Evolutionary conservation across 1,140 invertebrate genomes (phyloP).

Genomic region (Drosophila takahashii): DNA sequence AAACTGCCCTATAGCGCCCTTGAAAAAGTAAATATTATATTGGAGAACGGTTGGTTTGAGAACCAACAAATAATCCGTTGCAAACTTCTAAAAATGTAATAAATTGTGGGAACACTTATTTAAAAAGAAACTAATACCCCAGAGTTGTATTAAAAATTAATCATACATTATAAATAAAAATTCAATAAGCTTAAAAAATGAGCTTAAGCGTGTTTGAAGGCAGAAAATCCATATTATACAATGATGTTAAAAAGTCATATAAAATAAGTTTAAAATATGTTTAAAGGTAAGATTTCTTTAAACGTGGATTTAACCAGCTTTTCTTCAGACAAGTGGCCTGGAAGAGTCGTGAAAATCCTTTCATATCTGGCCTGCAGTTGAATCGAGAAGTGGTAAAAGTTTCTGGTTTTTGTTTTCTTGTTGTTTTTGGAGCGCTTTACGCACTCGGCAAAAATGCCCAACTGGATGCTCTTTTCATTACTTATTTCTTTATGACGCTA

Average conservation of each 20-base stretch:
- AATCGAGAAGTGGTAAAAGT: slow-evolving; percentile 20
- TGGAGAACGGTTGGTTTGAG: too few relatives aligned
- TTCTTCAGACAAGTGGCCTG: not conserved
- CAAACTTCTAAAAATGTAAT: too few relatives aligned
- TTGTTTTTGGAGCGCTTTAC: slow-evolving; percentile 50
- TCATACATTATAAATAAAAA: not conserved
- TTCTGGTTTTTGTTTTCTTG: slow-evolving; percentile 28
- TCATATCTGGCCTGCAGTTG: slow-evolving; percentile 10
- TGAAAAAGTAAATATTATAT: not conserved
- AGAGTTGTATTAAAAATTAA: too few relatives aligned
- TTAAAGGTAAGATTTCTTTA: not conserved
- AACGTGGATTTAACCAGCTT: not conserved
- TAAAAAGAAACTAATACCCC: too few relatives aligned
- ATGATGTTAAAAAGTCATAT: too few relatives aligned
- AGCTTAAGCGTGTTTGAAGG: too few relatives aligned
- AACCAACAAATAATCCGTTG: too few relatives aligned
- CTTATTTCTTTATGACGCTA: slow-evolving; percentile 83
- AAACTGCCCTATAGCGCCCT: not conserved
- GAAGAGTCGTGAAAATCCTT: slow-evolving; percentile 13
- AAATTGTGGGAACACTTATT: too few relatives aligned
- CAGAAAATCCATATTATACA: not conserved
- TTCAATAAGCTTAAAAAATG: not conserved
- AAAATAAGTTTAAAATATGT: not conserved
- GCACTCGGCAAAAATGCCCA: slow-evolving; percentile 71
- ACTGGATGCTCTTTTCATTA: slow-evolving; percentile 74